Conservation (phyloP, 1,140 invertebrate species). For the Lepidurus apus region DNA sequence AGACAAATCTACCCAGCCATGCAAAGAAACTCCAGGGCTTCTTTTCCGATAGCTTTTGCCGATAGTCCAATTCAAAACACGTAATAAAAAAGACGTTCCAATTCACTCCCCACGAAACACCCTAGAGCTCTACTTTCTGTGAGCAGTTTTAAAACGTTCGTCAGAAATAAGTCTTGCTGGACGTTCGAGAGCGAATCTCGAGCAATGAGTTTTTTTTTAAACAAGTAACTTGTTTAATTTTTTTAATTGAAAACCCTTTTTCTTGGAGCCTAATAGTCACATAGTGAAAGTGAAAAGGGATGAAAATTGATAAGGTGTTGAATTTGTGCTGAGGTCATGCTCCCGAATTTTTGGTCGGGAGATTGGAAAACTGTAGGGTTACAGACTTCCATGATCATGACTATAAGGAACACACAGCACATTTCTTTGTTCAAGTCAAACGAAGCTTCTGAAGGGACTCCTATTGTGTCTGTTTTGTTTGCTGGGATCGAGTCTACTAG, state of each 20-base stretch:
- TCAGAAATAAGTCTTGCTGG: no score
- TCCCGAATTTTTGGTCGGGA: background rate
- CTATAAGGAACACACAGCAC: background rate
- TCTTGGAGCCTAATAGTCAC: background rate
- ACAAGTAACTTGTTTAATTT: no score
- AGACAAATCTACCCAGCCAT: background rate
- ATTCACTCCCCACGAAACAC: no score
- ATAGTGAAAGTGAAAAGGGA: background rate
- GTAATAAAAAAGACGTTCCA: background rate
- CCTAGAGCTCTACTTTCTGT: no score
- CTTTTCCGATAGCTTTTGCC: background rate
- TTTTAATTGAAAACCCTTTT: no score
- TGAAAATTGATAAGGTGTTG: background rate
- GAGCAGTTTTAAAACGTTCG: no score
- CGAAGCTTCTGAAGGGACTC: background rate
- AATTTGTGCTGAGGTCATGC: background rate
- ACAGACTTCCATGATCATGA: background rate
- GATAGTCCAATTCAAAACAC: background rate
- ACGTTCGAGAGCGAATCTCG: no score
- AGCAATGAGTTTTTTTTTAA: no score
- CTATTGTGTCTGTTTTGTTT: background rate
- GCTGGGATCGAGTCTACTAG: background rate
- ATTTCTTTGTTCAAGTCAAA: background rate
- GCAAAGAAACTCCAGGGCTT: background rate
- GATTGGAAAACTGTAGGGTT: background rate